phyloP scores from a whole-genome alignment of 2,113 vertebrate species.

The Eidolon helvum region DNA sequence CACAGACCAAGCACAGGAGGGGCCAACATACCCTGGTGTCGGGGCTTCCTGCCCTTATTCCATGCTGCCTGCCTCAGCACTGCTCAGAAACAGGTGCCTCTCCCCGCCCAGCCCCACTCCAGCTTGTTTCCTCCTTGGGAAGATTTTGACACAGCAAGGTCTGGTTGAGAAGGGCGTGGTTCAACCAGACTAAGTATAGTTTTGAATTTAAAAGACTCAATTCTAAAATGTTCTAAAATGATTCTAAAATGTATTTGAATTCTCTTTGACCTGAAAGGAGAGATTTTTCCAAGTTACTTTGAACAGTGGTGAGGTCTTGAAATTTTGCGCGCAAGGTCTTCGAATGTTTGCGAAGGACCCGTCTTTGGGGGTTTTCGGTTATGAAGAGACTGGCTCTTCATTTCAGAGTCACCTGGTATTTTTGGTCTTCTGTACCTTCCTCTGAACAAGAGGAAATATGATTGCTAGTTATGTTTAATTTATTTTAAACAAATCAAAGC shows the following conservation, averaged over 20 bases:
- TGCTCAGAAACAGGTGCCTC: neutral
- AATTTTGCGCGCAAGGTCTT: neutral
- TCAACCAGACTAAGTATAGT: neutral
- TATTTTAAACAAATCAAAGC: slow-evolving; percentile 78
- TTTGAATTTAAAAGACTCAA: neutral
- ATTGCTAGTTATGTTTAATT: slow-evolving; percentile 69
- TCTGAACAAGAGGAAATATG: slow-evolving; percentile 56
- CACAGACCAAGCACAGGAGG: neutral
- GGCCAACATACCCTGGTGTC: neutral
- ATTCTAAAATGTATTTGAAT: neutral
- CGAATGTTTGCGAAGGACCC: neutral
- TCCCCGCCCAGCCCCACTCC: no score
- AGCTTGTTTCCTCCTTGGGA: neutral
- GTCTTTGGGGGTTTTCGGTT: neutral
- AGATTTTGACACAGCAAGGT: neutral
- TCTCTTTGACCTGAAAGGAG: neutral
- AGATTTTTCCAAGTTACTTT: slow-evolving; percentile 5
- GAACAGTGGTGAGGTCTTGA: neutral
- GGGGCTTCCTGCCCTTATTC: neutral
- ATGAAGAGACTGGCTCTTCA: neutral
- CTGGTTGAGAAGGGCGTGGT: neutral
- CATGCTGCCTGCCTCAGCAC: neutral
- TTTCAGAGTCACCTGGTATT: slow-evolving; percentile 60
- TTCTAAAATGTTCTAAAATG: neutral
- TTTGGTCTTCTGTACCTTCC: slow-evolving; percentile 51